Evolutionary conservation across 2,888 invertebrate species (phyloP).

Genomic region (Cephalotes varians): DNA sequence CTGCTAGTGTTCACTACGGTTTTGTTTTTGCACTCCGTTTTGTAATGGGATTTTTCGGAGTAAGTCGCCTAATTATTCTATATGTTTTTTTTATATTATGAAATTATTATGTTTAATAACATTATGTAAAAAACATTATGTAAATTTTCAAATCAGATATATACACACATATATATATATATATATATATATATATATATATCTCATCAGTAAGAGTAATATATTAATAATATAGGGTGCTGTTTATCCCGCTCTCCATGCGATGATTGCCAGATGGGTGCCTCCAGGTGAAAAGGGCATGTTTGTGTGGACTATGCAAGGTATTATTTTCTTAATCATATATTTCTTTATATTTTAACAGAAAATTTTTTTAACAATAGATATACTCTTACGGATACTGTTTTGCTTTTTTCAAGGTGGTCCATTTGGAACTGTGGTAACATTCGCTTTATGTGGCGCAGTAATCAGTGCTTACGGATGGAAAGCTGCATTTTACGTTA

Average conservation of each 20-base stretch:
- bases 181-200: too few species aligned
- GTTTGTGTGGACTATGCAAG: constrained; percentile 90
- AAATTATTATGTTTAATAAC: background rate
- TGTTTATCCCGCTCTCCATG: constrained; percentile 90
- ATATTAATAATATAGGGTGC: constrained; percentile 86
- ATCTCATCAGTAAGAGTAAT: constrained; percentile 24
- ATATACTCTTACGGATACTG: background rate
- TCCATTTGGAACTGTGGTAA: constrained; percentile 90
- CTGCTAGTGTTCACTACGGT: constrained; percentile 77
- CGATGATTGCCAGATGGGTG: constrained; percentile 91
- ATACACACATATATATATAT: too few species aligned
- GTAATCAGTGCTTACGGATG: constrained; percentile 89
- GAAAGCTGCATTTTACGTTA: constrained; percentile 90
- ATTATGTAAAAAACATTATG: background rate
- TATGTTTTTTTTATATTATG: background rate
- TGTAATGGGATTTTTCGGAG: constrained; percentile 84
- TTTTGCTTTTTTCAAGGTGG: constrained; percentile 87
- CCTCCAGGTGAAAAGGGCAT: constrained; percentile 92
- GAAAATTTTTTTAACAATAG: background rate
- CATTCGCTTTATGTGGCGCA: constrained; percentile 90
- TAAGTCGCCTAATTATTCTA: constrained; percentile 72
- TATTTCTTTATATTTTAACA: background rate
- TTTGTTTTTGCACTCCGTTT: constrained; percentile 81
- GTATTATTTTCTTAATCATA: constrained; percentile 66
- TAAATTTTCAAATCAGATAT: constrained; percentile 2